A percentile compares a stretch with the other conserved stretches of the same genome.
phyloP scores from a whole-genome alignment of 2,113 vertebrate species.

The Platanista minor region DNA sequence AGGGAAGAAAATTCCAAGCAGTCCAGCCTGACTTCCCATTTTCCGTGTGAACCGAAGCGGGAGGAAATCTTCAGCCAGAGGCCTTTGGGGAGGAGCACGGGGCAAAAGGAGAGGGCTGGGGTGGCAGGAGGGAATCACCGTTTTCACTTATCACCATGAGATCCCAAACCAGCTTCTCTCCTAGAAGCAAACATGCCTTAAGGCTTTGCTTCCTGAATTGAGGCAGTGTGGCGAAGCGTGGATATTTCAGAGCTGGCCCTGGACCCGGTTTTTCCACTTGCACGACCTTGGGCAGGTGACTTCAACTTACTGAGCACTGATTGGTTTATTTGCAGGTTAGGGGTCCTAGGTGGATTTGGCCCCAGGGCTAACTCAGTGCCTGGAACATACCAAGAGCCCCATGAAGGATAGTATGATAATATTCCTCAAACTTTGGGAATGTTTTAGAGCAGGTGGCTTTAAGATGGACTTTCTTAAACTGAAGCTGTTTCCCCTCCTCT shows the following conservation, averaged over 20 bases:
- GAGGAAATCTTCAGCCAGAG: background rate
- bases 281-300: background rate
- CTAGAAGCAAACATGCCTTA: background rate
- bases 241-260: background rate
- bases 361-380: background rate
- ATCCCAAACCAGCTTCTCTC: background rate
- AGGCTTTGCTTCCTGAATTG: constrained; percentile 26
- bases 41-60: background rate
- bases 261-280: background rate
- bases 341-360: background rate
- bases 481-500: background rate
- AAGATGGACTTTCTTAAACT: background rate
- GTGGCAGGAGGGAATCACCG: background rate
- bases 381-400: background rate
- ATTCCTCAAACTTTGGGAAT: background rate
- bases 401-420: background rate
- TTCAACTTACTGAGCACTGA: background rate
- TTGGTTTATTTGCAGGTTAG: background rate
- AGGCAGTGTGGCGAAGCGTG: background rate
- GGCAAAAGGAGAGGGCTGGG: background rate
- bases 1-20: constrained; percentile 18
- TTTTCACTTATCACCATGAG: background rate
- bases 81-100: background rate
- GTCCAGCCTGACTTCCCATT: background rate
- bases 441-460: background rate